Conservation (phyloP, 2,888 invertebrate species). For the Agrilus mali region DNA sequence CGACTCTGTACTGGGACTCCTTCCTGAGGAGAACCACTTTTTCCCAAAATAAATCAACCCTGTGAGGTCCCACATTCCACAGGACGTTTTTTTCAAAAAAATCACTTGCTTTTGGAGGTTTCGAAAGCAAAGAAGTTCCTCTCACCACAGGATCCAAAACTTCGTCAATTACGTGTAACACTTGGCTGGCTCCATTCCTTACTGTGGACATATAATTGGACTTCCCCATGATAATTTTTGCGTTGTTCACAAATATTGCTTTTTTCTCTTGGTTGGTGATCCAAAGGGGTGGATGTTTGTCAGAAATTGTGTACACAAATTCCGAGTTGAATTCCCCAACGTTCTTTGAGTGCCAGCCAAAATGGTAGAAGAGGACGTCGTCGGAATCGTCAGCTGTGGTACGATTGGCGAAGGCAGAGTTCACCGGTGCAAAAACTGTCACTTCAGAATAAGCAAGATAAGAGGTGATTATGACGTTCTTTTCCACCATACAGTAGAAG, state of each 20-base stretch:
- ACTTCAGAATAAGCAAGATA: slow-evolving; percentile 59
- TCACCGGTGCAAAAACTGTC: slow-evolving; percentile 77
- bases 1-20: slow-evolving; percentile 55
- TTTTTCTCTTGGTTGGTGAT: slow-evolving; percentile 55
- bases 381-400: slow-evolving; percentile 36
- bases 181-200: slow-evolving; percentile 23
- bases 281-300: slow-evolving; percentile 77
- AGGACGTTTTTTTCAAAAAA: slow-evolving; percentile 51
- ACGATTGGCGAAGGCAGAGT: slow-evolving; percentile 63
- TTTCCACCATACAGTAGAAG: slow-evolving; percentile 62
- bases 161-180: slow-evolving; percentile 74
- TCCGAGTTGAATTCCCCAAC: slow-evolving; percentile 40
- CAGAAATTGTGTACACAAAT: slow-evolving; percentile 45
- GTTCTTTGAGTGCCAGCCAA: slow-evolving; percentile 43
- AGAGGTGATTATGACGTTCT: slow-evolving; percentile 55
- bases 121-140: slow-evolving; percentile 31
- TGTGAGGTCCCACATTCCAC: slow-evolving; percentile 13
- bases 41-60: slow-evolving; percentile 21
- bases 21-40: slow-evolving; percentile 57
- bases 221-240: slow-evolving; percentile 53
- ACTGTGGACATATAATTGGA: slow-evolving; percentile 21
- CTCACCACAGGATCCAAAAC: slow-evolving; percentile 64
- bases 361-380: slow-evolving; percentile 37
- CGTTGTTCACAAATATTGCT: slow-evolving; percentile 72
- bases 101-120: slow-evolving; percentile 59